A percentile compares a stretch with the other conserved stretches of the same genome.
Conservation (phyloP, 2,888 invertebrate genomes). For the Melangyna quadrimaculata region DNA sequence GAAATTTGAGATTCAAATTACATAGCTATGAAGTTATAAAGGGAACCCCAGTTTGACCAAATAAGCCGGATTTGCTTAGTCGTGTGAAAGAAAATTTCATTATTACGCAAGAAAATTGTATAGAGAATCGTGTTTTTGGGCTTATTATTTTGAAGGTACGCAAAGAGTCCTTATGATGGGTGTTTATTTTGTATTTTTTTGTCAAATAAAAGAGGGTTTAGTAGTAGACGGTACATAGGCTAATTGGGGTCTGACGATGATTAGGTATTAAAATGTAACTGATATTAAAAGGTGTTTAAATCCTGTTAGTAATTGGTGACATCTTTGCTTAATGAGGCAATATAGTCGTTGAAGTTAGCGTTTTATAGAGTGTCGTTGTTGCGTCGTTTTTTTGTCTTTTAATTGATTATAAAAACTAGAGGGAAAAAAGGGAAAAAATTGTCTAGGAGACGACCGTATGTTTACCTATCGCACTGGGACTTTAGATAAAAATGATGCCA, state of each 20-base stretch:
- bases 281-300: conserved; percentile 43
- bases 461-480: no score
- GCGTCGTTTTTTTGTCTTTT: not conserved
- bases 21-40: not conserved
- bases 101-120: not conserved
- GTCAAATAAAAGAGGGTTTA: not conserved
- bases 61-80: conserved; percentile 70
- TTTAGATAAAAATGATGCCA: no score
- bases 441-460: no score
- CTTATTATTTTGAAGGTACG: not conserved
- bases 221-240: not conserved
- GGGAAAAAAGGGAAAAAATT: no score
- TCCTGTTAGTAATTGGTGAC: conserved; percentile 34
- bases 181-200: not conserved
- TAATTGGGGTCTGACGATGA: conserved; percentile 61
- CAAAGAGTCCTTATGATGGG: not conserved
- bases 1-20: conserved; percentile 54
- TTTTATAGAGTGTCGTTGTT: not conserved
- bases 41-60: conserved; percentile 44
- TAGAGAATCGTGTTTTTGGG: not conserved
- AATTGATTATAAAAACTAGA: no score
- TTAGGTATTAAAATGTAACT: conserved; percentile 60
- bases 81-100: conserved; percentile 64
- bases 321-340: conserved; percentile 21
- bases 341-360: not conserved